These are phyloP conservation scores for Cheilosia vernalis DNA, from an alignment of 2,888 invertebrate species.

Conservation along the genomic window DNA sequence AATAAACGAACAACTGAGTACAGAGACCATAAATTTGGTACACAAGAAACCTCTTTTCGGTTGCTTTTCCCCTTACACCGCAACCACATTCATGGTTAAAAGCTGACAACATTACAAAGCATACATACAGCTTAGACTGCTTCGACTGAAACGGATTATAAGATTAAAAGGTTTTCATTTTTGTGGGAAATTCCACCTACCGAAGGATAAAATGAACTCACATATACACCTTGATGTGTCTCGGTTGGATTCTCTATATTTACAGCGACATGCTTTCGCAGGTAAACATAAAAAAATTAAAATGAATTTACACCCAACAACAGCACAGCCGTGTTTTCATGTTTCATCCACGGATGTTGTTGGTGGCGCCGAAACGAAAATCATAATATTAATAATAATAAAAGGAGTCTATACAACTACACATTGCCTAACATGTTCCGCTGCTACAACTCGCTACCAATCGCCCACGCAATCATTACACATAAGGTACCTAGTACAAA, in stretches of 20 bases:
- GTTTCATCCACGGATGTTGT: constrained; percentile 50
- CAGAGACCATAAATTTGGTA: too few relatives aligned
- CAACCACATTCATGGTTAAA: too few relatives aligned
- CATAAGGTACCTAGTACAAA: constrained; percentile 14
- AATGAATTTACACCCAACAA: background rate
- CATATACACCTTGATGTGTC: constrained; percentile 55
- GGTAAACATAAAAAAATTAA: background rate
- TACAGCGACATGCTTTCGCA: constrained; percentile 29
- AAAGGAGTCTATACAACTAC: constrained; percentile 58
- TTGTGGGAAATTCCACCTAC: background rate
- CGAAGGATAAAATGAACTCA: constrained; percentile 47
- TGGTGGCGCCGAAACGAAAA: constrained; percentile 70
- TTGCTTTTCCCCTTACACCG: too few relatives aligned
- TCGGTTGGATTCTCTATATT: constrained; percentile 40
- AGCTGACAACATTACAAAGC: background rate
- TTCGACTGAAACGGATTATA: constrained; percentile 26
- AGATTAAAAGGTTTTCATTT: background rate
- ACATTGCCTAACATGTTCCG: constrained; percentile 14
- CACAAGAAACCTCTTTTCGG: too few relatives aligned
- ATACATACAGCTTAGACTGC: constrained; percentile 11
- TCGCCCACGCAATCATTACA: constrained; percentile 47
- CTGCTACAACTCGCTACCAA: constrained; percentile 16
- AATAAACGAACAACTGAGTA: too few relatives aligned
- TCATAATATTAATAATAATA: constrained; percentile 72
- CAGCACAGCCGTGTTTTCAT: constrained; percentile 55